Percentiles rank a stretch among this genome's conserved stretches.
Conservation (phyloP, 2,113 vertebrate genomes). For the Nothocercus nigrocapillus region DNA sequence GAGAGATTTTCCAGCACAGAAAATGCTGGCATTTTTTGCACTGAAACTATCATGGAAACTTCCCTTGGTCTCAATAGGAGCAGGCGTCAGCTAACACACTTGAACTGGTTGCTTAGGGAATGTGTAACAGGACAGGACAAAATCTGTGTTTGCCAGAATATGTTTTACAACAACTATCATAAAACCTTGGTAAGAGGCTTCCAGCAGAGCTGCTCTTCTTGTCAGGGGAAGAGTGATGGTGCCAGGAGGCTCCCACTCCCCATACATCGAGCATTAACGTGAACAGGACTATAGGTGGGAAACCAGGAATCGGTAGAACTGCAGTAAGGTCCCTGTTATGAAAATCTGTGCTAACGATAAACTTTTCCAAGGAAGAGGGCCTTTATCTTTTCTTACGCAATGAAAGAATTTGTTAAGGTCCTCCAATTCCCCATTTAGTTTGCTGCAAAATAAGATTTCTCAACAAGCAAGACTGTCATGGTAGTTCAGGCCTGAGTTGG, state of each 20-base stretch:
- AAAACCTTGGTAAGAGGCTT: background rate
- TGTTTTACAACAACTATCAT: background rate
- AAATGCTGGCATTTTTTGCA: background rate
- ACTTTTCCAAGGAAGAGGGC: background rate
- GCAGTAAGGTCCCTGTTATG: background rate
- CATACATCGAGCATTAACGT: background rate
- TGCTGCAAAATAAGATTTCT: background rate
- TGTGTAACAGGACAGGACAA: background rate
- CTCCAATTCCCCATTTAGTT: background rate
- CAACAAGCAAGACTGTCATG: background rate
- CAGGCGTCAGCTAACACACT: background rate
- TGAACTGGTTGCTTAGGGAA: background rate
- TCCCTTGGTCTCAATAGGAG: background rate
- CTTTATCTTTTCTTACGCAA: background rate
- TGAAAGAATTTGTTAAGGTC: background rate
- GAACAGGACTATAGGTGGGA: rapidly evolving
- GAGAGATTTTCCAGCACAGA: background rate
- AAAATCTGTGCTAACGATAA: background rate
- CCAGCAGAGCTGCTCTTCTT: background rate
- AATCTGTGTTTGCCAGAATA: background rate
- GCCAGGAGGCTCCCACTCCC: background rate
- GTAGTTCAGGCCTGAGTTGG: background rate
- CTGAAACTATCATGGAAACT: background rate
- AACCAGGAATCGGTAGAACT: background rate
- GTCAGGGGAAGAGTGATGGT: rapidly evolving